Evolutionary conservation across 2,113 vertebrate species (phyloP).

Genomic region (Amphilophus citrinellus): DNA sequence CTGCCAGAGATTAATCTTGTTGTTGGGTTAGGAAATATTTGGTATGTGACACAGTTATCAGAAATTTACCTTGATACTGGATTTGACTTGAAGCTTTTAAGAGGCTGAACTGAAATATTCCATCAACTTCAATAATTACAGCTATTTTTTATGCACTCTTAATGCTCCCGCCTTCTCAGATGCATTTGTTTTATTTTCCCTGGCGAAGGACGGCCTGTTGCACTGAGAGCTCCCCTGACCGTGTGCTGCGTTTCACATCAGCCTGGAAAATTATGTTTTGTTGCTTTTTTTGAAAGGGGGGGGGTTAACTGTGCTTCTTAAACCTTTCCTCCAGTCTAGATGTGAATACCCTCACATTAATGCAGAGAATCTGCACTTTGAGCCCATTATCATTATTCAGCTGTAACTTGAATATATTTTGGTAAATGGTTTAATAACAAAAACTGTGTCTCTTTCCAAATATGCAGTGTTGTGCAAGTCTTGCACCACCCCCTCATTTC

Average conservation of each 20-base stretch:
- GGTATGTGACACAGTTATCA: neutral
- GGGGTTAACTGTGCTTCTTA: neutral
- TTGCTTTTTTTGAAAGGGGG: neutral
- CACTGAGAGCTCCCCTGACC: neutral
- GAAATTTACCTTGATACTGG: neutral
- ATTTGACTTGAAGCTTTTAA: neutral
- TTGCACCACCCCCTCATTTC: neutral
- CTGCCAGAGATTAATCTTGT: slow-evolving; percentile 17
- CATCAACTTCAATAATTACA: neutral
- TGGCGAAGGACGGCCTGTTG: neutral
- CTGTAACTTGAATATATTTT: neutral
- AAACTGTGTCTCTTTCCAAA: neutral
- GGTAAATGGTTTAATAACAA: neutral
- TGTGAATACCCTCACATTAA: neutral
- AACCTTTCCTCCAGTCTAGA: neutral
- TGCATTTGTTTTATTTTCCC: neutral
- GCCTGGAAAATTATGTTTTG: neutral
- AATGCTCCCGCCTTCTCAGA: neutral
- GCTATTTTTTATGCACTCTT: neutral
- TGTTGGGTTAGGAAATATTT: neutral
- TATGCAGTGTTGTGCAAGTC: neutral
- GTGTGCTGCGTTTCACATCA: neutral
- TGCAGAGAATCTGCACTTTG: neutral
- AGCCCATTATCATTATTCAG: slow-evolving; percentile 8
- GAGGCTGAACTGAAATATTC: neutral